Base-by-base conservation (phyloP, 2,888 invertebrate genomes). In the Lissonota sp. region DNA sequence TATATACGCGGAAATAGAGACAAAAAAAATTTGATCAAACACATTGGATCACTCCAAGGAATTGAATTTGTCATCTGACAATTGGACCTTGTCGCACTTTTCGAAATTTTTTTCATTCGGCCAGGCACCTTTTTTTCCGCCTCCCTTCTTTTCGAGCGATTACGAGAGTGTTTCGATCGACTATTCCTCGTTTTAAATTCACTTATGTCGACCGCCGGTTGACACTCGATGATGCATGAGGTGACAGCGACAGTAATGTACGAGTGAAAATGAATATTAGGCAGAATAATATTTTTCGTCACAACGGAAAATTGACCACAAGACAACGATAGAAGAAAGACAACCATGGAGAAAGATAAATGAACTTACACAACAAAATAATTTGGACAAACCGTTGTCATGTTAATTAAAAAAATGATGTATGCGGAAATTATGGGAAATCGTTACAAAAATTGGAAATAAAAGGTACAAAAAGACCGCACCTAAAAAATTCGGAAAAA, bases 221-320 rank as follows among this genome's bases (percentile, higher is more conserved):
- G 80, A 80, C 77, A 72, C 76, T 77, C 53, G 77, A 70, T 80
- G 77, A 80, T 80, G 73, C 62, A 80, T 73, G 64, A 69, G 53
- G 44, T 6, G 12, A 26, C 26, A n/a, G 8, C 10, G 42, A 72
- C 8, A 51, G 37, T n/a, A 6, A 1, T n/a, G 7, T 1, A 26
- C n/a, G 16, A 77, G 67, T 16, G 40, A 37, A 67, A 63, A 71
- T 60, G 5, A 12, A 72, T 26, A 46, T 51, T 42, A 49, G 8
- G 12, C 10, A 40, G 8, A n/a, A 49, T n/a, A 1, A n/a, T 44
- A 26, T 55, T 73, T 8, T 4, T 44, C 12, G 39, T 12, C 1
- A 39, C 3, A 12, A 10, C 42, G 16, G 12, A 44, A 49, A 63
- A 55, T n/a, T 14, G 37, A 53, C 26, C 6, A 37, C 6, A 2